phyloP scores from a whole-genome alignment of 1,140 invertebrate genomes.

The Probaryconus sp. region DNA sequence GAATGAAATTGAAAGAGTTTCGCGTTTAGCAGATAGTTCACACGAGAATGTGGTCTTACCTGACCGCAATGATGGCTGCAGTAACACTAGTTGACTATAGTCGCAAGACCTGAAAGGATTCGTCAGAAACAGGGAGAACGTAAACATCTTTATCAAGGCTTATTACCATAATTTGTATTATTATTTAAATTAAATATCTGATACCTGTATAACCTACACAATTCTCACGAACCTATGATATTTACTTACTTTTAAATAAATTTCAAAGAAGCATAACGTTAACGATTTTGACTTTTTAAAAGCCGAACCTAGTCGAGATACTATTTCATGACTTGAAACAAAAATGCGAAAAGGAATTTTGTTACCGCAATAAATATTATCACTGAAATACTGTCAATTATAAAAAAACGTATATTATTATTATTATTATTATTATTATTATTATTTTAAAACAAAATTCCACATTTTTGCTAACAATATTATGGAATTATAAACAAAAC shows the following conservation, averaged over 20 bases:
- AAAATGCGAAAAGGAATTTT: background rate
- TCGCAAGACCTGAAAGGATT: background rate
- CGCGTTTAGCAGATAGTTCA: slow-evolving; percentile 9
- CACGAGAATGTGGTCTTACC: background rate
- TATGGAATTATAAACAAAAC: no score
- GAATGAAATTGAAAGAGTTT: no score
- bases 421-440: no score
- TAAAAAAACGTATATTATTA: no score
- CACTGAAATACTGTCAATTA: no score
- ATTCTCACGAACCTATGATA: slow-evolving; percentile 3
- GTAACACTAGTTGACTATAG: background rate
- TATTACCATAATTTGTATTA: background rate
- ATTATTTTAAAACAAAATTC: no score
- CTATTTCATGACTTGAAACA: background rate
- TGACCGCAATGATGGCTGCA: background rate
- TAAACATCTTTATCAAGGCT: background rate
- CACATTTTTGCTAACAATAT: no score
- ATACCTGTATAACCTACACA: no score
- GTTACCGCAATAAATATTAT: no score
- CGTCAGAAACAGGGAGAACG: no score
- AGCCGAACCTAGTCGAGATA: background rate
- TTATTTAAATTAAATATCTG: no score
- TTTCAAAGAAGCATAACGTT: background rate
- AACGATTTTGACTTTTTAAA: slow-evolving; percentile 9
- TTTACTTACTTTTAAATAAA: slow-evolving; percentile 3